Base-by-base conservation (phyloP, 2,113 vertebrate genomes). In the Anthoscopus minutus region DNA sequence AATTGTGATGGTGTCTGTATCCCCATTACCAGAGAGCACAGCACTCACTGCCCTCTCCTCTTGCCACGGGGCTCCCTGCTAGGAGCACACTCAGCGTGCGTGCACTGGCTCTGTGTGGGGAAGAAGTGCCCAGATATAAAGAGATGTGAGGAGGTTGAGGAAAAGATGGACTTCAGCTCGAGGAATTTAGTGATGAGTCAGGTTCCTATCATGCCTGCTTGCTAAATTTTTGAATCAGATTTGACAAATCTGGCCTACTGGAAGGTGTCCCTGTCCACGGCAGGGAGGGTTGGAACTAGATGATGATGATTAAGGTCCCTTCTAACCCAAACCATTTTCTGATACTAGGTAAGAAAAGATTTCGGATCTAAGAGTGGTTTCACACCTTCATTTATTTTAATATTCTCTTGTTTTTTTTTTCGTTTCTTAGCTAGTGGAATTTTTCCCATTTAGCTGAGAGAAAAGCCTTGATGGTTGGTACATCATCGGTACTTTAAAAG, bases 61-160 rank as follows among this genome's bases (percentile, higher is more conserved):
- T 80, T 1, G 0, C 31, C 21, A 1, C 11, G 57, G 33, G 0
- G 2, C 13, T 16, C 30, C 38, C 30, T 4, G 1, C 31, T n/a
- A 19, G 33, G 42, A 70, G 42, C 23, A 24, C 31, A 35, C 2
- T 13, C 62, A 42, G 28, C 2, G 1, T 5, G 47, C 19, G 3
- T 69, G 21, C 22, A 5, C n/a, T 61, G 81, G 30, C 33, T 56
- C 44, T 5, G 13, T 9, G 13, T 30, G 31, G 42, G 50, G 13
- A 58, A 79, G 38, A 58, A 20, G 8, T 24, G 12, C 77, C 37
- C 50, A 38, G 50, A 62, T 50, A 54, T 0, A 31, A 33, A 78
- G 8, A 79, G 10, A 27, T 24, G 2, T n/a, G 45, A 81, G 25
- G 25, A 69, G 60, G 9, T n/a, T 42, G 30, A 78, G 30, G 27